phyloP scores from a whole-genome alignment of 2,113 vertebrate species.

The Chitala chitala region DNA sequence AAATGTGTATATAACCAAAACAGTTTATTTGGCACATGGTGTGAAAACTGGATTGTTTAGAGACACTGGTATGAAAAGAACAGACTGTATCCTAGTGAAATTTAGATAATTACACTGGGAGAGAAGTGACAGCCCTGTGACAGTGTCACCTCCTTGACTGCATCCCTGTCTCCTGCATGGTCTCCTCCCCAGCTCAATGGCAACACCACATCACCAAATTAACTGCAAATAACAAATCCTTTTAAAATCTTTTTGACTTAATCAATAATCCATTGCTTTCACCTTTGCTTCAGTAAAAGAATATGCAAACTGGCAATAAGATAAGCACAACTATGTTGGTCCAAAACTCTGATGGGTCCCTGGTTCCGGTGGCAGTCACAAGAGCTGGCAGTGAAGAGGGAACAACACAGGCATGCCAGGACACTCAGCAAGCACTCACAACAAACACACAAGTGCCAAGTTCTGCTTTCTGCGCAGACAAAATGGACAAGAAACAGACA shows the following conservation, averaged over 20 bases:
- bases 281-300: slow-evolving; percentile 9
- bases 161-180: too few species aligned
- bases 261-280: too few species aligned
- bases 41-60: too few species aligned
- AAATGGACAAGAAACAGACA: neutral
- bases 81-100: too few species aligned
- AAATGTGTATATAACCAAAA: too few species aligned
- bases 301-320: neutral
- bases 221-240: too few species aligned
- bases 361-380: neutral
- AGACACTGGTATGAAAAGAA: neutral
- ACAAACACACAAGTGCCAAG: neutral
- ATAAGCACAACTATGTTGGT: neutral
- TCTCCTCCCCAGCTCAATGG: too few species aligned
- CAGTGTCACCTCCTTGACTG: too few species aligned
- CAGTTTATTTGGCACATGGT: neutral
- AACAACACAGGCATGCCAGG: too few species aligned
- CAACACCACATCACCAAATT: too few species aligned
- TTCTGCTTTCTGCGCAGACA: neutral
- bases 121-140: neutral
- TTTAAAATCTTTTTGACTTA: too few species aligned
- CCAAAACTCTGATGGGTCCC: neutral
- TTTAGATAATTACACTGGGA: too few species aligned
- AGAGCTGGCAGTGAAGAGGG: slow-evolving; percentile 16
- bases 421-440: neutral